Base-by-base conservation (phyloP, 2,888 invertebrate species). In the Tromatobia lineatoria region DNA sequence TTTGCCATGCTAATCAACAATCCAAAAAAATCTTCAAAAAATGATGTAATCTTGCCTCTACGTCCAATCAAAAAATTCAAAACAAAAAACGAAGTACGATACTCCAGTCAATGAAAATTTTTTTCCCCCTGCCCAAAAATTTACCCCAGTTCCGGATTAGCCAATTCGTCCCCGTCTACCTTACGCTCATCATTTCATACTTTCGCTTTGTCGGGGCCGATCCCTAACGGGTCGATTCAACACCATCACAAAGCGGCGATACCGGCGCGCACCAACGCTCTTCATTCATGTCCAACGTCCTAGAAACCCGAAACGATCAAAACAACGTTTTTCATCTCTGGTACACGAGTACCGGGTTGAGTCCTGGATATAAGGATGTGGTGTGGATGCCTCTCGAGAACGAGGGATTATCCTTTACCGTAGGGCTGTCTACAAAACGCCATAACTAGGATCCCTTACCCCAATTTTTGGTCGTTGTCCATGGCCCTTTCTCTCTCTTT, bases 301-400 rank as follows among this genome's bases (percentile, higher is more conserved):
- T 91, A 91, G 92, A 92, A 93, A 92, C 91, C 91, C 89, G 91
- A 91, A 92, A 90, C 91, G 91, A 92, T 92, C 91, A 91, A 92
- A 92, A 92, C 92, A 92, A 90, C 90, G 29, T 92, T 92, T 92
- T 91, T 91, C 91, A 90, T 88, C 75, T 85, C 74, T 59, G 61
- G 69, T 77, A 81, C 59, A 79, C 50, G 23, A 34, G 70, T 25
- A 75, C 25, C 47, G 18, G 18, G n/a, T 52, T 25, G 25, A 25
- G 20, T 42, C 11, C 20, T 70, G 23, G 59, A 45, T 61, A 10
- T 38, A 34, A 7, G 42, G 59, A 64, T 52, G 67, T 29, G 64
- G 57, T 59, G 59, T 76, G 64, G 29, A 77, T 85, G 77, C 82
- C 80, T 83, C 80, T 82, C 80, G 71, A 80, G 67, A 71, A 70